These are phyloP conservation scores for Apamea crenata DNA, from an alignment of 2,888 invertebrate species.

Conservation along the genomic window DNA sequence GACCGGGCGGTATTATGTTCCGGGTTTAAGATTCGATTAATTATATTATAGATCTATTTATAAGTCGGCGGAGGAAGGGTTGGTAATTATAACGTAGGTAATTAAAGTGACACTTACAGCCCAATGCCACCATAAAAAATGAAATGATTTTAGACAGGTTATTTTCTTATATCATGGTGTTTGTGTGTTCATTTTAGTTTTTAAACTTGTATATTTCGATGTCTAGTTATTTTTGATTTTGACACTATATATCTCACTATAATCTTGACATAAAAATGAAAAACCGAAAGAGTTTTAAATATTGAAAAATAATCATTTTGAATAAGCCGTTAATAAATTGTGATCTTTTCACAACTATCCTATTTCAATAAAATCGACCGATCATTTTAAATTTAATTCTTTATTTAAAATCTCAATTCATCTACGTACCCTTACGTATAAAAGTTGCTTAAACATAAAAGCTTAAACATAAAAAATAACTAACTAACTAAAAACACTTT, in stretches of 20 bases:
- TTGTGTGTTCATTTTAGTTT: not conserved
- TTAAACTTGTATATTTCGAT: too few species aligned
- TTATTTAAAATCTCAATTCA: not conserved
- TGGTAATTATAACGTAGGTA: not conserved
- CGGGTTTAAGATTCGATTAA: conserved; percentile 6
- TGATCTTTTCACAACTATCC: not conserved
- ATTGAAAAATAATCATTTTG: too few species aligned
- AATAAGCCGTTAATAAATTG: too few species aligned
- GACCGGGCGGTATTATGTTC: not conserved
- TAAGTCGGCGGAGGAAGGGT: not conserved
- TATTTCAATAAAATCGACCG: not conserved
- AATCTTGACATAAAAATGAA: not conserved
- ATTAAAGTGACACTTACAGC: not conserved
- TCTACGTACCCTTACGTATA: not conserved
- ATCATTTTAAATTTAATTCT: not conserved
- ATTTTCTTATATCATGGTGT: not conserved
- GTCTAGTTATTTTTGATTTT: not conserved
- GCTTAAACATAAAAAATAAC: too few species aligned
- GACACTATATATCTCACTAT: not conserved
- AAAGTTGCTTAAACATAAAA: too few species aligned
- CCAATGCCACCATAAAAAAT: not conserved
- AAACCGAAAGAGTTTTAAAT: not conserved
- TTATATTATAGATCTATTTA: not conserved
- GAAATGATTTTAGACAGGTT: not conserved
- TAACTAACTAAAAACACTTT: too few species aligned